Evolutionary conservation across 2,888 invertebrate genomes (phyloP).

Genomic region (Luperina testacea): DNA sequence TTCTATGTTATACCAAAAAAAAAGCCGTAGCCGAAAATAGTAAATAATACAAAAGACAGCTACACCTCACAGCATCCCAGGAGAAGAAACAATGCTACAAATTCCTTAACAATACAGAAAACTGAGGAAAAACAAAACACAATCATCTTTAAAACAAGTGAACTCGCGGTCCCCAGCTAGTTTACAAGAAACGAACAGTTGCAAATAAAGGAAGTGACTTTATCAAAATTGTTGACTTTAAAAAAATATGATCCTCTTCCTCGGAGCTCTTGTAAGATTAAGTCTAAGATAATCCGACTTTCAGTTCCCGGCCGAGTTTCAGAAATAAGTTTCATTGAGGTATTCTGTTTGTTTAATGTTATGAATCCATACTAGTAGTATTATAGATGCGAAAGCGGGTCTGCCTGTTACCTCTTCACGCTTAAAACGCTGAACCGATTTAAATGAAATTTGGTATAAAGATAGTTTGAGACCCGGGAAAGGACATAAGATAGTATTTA

Average conservation of each 20-base stretch:
- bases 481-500: too few relatives aligned
- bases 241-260: slow-evolving; percentile 58
- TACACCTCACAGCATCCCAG: not conserved
- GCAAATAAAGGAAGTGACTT: slow-evolving; percentile 51
- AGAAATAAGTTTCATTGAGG: slow-evolving; percentile 58
- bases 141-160: slow-evolving; percentile 6
- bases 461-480: too few relatives aligned
- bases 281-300: slow-evolving; percentile 66
- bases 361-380: slow-evolving; percentile 9
- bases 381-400: too few relatives aligned
- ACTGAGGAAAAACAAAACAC: slow-evolving; percentile 11
- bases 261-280: slow-evolving; percentile 65
- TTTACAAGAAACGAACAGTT: slow-evolving; percentile 31
- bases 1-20: not conserved
- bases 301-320: slow-evolving; percentile 59
- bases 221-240: slow-evolving; percentile 64
- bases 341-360: slow-evolving; percentile 42
- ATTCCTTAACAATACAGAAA: slow-evolving; percentile 1
- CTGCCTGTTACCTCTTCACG: too few relatives aligned
- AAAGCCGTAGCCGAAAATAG: not conserved
- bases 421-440: too few relatives aligned
- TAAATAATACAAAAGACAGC: not conserved
- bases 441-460: too few relatives aligned
- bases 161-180: slow-evolving; percentile 20
- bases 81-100: not conserved